These are phyloP conservation scores for Epistrophe grossulariae DNA, from an alignment of 2,888 invertebrate genomes.

Conservation along the genomic window DNA sequence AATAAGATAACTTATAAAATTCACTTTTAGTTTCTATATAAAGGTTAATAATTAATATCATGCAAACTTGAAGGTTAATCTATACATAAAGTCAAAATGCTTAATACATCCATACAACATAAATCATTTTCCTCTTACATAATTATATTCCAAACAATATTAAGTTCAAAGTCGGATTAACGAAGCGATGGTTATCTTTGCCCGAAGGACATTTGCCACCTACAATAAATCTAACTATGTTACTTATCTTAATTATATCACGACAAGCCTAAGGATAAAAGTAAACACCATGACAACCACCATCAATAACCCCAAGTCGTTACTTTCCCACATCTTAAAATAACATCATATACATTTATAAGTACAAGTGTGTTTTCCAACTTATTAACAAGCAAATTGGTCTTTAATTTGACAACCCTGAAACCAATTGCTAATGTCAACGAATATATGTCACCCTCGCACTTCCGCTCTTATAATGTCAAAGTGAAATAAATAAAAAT, in stretches of 20 bases:
- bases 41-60: no score
- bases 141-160: background rate
- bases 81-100: no score
- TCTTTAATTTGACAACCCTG: conserved; percentile 68
- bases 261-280: conserved; percentile 48
- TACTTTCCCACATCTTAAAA: conserved; percentile 51
- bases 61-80: no score
- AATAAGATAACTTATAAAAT: no score
- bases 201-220: conserved; percentile 66
- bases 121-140: no score
- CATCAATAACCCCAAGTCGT: conserved; percentile 39
- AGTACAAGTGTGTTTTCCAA: conserved; percentile 30
- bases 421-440: conserved; percentile 54
- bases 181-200: conserved; percentile 27
- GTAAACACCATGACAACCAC: conserved; percentile 65
- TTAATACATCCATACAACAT: no score
- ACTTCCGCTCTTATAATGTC: conserved; percentile 17
- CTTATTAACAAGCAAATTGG: conserved; percentile 70
- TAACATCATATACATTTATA: background rate
- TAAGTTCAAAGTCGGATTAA: conserved; percentile 35
- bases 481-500: conserved; percentile 71
- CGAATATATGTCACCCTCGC: conserved; percentile 43
- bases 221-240: conserved; percentile 34
- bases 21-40: no score
- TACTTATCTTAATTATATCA: conserved; percentile 74